These are phyloP conservation scores for Theristicus caerulescens DNA, from an alignment of 2,113 vertebrate species.

Conservation along the genomic window DNA sequence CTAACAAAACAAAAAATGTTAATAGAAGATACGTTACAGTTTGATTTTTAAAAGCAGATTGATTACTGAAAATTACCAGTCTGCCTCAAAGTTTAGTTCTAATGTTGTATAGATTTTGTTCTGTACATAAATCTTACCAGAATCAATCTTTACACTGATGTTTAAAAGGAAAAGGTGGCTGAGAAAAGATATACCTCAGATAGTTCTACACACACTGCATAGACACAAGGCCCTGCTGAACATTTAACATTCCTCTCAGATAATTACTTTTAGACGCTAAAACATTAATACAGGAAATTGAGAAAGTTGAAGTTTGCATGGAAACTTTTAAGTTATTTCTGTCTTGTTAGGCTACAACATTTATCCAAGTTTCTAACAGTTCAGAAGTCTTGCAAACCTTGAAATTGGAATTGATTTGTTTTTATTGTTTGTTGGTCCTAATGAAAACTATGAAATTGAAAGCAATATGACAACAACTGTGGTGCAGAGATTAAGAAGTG, in stretches of 20 bases:
- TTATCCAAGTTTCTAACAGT: not conserved
- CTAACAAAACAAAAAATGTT: not conserved
- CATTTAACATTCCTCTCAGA: not conserved
- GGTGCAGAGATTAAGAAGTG: not conserved
- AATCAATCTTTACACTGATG: not conserved
- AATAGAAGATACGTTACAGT: not conserved
- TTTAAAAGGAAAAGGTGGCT: not conserved
- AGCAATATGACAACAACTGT: accelerated
- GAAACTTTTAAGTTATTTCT: not conserved
- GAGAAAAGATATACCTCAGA: not conserved
- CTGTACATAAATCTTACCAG: not conserved
- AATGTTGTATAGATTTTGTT: not conserved
- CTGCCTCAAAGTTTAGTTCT: not conserved
- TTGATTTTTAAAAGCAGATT: not conserved
- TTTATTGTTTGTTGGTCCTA: not conserved
- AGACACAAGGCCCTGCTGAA: not conserved
- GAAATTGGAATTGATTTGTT: not conserved
- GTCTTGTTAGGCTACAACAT: not conserved
- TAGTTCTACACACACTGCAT: accelerated
- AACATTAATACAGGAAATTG: not conserved
- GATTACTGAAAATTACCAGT: constrained; percentile 15
- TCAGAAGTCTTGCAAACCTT: not conserved
- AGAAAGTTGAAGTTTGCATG: not conserved
- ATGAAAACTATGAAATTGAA: not conserved
- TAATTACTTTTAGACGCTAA: not conserved